These are phyloP conservation scores for Solenodon paradoxus DNA, from an alignment of 2,113 vertebrate species.

Conservation along the genomic window DNA sequence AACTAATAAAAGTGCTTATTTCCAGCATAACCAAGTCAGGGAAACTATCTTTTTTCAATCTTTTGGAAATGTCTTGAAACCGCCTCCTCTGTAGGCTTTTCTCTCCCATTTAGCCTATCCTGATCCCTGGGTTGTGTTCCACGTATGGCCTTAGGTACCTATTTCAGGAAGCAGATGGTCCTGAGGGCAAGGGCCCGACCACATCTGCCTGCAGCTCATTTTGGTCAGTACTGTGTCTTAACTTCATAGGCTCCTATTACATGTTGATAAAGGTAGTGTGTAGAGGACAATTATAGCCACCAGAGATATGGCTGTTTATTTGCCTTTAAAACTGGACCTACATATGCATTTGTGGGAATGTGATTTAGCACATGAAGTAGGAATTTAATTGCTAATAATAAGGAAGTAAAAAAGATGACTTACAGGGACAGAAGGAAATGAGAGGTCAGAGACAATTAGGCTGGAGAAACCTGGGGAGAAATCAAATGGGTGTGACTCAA, in stretches of 20 bases:
- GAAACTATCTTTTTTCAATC: neutral
- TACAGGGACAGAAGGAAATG: neutral
- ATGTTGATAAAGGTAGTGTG: neutral
- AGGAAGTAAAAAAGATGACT: neutral
- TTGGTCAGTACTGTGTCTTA: neutral
- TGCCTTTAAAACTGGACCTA: neutral
- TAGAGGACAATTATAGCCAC: neutral
- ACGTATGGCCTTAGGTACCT: neutral
- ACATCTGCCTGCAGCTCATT: neutral
- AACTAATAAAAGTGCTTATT: neutral
- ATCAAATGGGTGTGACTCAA: neutral
- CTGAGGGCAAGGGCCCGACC: neutral
- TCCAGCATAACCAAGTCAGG: too few relatives aligned
- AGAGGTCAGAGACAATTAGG: neutral
- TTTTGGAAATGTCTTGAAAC: neutral
- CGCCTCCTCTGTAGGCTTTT: neutral
- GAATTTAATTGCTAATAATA: conserved; percentile 22
- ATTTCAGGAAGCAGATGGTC: neutral
- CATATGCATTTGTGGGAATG: neutral
- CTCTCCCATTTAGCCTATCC: neutral
- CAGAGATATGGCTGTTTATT: neutral
- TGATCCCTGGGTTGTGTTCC: neutral
- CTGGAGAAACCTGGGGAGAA: neutral
- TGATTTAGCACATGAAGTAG: neutral
- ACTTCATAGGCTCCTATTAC: neutral